Base-by-base conservation (phyloP, 2,113 vertebrate genomes). In the Etheostoma spectabile region DNA sequence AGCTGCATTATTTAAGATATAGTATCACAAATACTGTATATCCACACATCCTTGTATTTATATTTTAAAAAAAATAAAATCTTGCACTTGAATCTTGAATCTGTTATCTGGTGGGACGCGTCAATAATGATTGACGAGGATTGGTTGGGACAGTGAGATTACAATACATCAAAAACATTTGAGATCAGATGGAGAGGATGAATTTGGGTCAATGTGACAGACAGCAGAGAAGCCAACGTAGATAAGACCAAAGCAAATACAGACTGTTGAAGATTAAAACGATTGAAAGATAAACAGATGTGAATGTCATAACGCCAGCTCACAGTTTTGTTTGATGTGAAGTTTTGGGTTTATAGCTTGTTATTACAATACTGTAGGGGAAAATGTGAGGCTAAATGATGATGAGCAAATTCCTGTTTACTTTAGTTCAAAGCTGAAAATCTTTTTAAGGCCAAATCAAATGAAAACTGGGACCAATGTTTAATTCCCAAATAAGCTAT, bases 211-310 rank as follows among this genome's bases (percentile, higher is more conserved):
- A 72, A 22, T 48, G 78, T 49, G 0, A 55, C 60, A 62, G 0
- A 55, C 60, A 62, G 70, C 57, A 14, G 42, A 52, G 74, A 82
- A 73, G 66, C 78, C 72, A 51, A 71, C 51, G 24, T 21, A 51
- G 68, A 82, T 85, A 81, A 77, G 53, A 73, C 62, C 64, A 53
- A 53, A 65, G 71, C 61, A 75, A 84, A 80, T 33, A 68, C 63
- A 79, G 74, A 67, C 42, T 5, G 70, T 22, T 63, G 21, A 60
- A 81, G 80, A 86, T 79, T 3, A 55, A n/a, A 24, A 59, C 12
- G 56, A 71, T 71, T 64, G 38, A 67, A 45, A 77, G 68, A 82
- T 82, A 60, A 73, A 64, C 56, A n/a, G 38, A 76, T 62, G 57
- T 61, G 45, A 56, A 70, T 79, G 65, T 57, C 48, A 38, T 33